Base-by-base conservation (phyloP, 2,888 invertebrate species). In the Rhopalosiphum nymphaeae region DNA sequence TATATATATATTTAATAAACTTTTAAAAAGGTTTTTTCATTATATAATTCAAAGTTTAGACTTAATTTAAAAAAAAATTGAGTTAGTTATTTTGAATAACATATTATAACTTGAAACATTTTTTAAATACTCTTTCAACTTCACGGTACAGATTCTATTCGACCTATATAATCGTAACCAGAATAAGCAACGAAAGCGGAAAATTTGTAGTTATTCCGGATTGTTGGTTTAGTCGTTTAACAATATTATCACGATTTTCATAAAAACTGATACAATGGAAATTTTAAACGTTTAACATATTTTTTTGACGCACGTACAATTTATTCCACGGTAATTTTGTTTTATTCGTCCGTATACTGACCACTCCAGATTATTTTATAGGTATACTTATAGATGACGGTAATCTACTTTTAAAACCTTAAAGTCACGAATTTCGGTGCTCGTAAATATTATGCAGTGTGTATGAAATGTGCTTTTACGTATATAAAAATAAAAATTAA, bases 401-500 rank as follows among this genome's bases (percentile, higher is more conserved):
- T 42, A 36, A 78, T 78, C 78, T 78, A 78, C 78, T 78, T 78
- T 78, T 78, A 78, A 78, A 78, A n/a, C 46, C 25, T 90, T 67
- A 46, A 46, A 46, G 90, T 67, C 90, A 90, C 90, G 90, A 90
- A 90, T 86, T 46, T 86, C 5, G 16, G 13, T 46, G 29, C 46
- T 46, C 90, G 42, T 90, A 90, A 90, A 67, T 57, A 61, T 86
- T 86, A 46, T 46, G 29, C 16, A 44, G 13, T 46, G 46, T 44
- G 86, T 46, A 46, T 44, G 29, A 44, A 86, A 26, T 56, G 56
- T 56, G 7, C 11, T n/a, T n/a, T 26, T 26, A 49, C 13, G 44
- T 13, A 57, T 46, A n/a, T 44, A 57, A 85, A n/a, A 53, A 78
- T 85, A 85, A 91, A 61, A 91, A 86, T 86, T 61, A 91, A 91